Evolutionary conservation across 1,140 invertebrate genomes (phyloP), one percentile per base, ranked within the genome.

Genomic region (Drosophila miranda): DNA sequence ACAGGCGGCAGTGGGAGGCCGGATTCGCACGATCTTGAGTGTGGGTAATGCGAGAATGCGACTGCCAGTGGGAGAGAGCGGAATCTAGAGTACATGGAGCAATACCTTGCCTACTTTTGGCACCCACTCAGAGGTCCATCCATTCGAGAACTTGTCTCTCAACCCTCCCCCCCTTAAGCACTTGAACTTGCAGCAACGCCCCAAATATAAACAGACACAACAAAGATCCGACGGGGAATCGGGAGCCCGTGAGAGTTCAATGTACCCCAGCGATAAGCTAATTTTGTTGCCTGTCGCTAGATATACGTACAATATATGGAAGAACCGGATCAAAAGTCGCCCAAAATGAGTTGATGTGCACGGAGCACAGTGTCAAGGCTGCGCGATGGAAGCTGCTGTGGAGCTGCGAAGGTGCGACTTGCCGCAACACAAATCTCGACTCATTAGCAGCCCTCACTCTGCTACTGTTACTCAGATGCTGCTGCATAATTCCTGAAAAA

Each of bases 231-330:
- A 45, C 21, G 28, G 14, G 42, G 50, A 45, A 43, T 13, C 53
- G 51, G 28, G 26, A 42, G 38, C 50, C 30, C 38, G 71, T 75
- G 60, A 45, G 71, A 72, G 80, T 84, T 84, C 80, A 84, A 62
- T 80, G 81, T 73, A 86, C 80, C 61, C 76, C 57, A 54, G 80
- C 68, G 80, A 84, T 84, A 84, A 86, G 81, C 63, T 69, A 75
- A 62, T 82, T 64, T 64, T 79, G 77, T 75, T 81, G 68, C 44
- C 58, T 45, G 66, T 53, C 69, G 54, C 46, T 66, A 62, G 56
- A 81, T 62, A 70, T 71, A 43, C 51, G 30, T 30, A 30, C 28
- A 8, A 8, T 9, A 57, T 19, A 48, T 3, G 30, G 30, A 0
- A 11, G 34, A 8, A 38, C 1, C 9, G 5, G 34, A 38, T 8